Percentiles rank a stretch among this genome's conserved stretches.
Conservation (phyloP, 2,888 invertebrate species). For the Clitarchus hookeri region DNA sequence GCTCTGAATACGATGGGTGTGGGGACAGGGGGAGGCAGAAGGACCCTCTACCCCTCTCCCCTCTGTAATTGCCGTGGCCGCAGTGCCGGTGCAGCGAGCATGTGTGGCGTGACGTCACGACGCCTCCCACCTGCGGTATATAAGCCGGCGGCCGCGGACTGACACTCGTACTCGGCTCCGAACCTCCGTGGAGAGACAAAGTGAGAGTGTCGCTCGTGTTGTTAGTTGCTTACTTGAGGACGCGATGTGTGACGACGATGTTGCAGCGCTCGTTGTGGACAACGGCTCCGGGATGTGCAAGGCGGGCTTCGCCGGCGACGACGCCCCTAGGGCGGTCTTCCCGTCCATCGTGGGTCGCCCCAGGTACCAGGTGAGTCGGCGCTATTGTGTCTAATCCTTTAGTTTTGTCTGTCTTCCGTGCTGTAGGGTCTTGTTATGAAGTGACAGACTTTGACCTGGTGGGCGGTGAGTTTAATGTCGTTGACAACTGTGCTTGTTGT, state of each 20-base stretch:
- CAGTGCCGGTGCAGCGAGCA: background rate
- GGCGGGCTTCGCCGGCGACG: slow-evolving; percentile 95
- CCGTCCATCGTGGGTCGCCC: slow-evolving; percentile 92
- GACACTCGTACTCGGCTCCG: background rate
- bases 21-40: background rate
- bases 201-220: background rate
- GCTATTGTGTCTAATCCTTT: too few species aligned
- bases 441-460: too few species aligned
- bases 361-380: slow-evolving; percentile 73
- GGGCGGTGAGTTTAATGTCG: too few species aligned
- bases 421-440: too few species aligned
- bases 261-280: slow-evolving; percentile 91
- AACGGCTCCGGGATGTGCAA: slow-evolving; percentile 99
- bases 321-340: slow-evolving; percentile 93
- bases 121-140: background rate
- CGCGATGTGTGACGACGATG: slow-evolving; percentile 86
- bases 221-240: background rate
- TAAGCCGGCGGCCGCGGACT: background rate
- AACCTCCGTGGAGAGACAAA: background rate
- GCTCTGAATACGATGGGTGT: background rate
- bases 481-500: too few species aligned
- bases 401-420: too few species aligned
- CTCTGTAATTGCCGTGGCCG: background rate
- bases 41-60: background rate
- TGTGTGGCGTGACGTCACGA: slow-evolving; percentile 11